phyloP scores from a whole-genome alignment of 2,113 vertebrate genomes.

The Cettia cetti region DNA sequence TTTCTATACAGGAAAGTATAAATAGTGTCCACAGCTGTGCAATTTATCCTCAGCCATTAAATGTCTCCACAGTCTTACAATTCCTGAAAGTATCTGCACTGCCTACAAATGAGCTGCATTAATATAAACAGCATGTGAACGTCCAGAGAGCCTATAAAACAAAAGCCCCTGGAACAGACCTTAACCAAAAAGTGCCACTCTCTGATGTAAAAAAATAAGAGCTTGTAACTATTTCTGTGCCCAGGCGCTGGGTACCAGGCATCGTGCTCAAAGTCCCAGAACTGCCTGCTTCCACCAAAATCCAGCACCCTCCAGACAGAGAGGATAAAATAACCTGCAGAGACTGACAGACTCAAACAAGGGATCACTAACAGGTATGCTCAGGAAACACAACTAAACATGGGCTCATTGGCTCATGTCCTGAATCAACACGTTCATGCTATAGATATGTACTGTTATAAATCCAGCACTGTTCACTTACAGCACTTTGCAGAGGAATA shows the following conservation, averaged over 20 bases:
- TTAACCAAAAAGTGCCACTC: background rate
- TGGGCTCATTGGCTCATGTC: background rate
- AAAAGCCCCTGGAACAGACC: background rate
- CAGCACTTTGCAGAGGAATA: background rate
- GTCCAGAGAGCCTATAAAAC: background rate
- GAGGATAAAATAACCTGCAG: background rate
- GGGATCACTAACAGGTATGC: background rate
- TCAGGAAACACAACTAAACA: background rate
- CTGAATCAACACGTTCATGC: background rate
- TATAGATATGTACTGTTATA: background rate
- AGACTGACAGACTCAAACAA: background rate
- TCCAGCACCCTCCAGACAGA: background rate
- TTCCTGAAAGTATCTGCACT: constrained; percentile 11
- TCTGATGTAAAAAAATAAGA: background rate
- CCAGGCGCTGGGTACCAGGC: background rate
- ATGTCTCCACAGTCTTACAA: background rate
- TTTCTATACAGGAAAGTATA: background rate
- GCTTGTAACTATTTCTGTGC: background rate
- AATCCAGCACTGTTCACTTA: background rate
- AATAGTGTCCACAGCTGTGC: constrained; percentile 42
- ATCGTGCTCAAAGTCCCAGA: background rate
- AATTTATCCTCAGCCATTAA: constrained; percentile 29
- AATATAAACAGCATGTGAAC: background rate
- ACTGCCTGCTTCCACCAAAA: background rate
- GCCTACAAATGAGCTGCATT: constrained; percentile 33